A percentile compares a stretch with the other conserved stretches of the same genome.
Evolutionary conservation across 2,888 invertebrate species (phyloP).

Genomic region (Crocallis elinguaria): DNA sequence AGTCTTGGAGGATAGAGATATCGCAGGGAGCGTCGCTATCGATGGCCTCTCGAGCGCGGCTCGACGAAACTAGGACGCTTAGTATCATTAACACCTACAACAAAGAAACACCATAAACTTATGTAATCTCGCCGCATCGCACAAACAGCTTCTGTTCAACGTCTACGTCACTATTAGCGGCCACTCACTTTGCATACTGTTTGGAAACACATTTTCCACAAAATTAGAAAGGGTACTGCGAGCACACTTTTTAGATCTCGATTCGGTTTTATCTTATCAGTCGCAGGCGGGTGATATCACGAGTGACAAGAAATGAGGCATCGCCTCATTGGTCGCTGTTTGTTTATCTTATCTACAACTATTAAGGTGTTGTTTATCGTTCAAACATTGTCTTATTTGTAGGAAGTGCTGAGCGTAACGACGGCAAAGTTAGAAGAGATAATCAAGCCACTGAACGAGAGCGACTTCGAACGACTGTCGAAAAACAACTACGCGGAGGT

Average conservation of each 20-base stretch:
- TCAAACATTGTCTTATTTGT: slow-evolving; percentile 68
- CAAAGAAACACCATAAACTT: slow-evolving; percentile 71
- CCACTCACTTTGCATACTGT: slow-evolving; percentile 68
- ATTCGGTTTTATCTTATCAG: slow-evolving; percentile 76
- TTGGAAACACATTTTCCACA: slow-evolving; percentile 71
- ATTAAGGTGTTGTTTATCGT: slow-evolving; percentile 55
- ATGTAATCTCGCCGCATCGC: slow-evolving; percentile 50
- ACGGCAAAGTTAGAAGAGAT: slow-evolving; percentile 85
- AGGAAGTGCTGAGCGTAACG: slow-evolving; percentile 86
- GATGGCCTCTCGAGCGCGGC: slow-evolving; percentile 52
- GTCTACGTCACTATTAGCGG: slow-evolving; percentile 40
- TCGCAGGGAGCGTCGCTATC: slow-evolving; percentile 61
- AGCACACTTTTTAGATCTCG: slow-evolving; percentile 63
- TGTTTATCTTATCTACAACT: slow-evolving; percentile 69
- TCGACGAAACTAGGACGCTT: slow-evolving; percentile 66
- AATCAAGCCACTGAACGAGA: slow-evolving; percentile 76
- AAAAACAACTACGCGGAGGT: slow-evolving; percentile 74
- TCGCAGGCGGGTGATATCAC: slow-evolving; percentile 68
- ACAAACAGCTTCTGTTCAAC: slow-evolving; percentile 41
- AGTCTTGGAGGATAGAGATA: slow-evolving; percentile 61
- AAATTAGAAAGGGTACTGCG: slow-evolving; percentile 68
- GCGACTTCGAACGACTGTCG: slow-evolving; percentile 61
- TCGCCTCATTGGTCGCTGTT: slow-evolving; percentile 73
- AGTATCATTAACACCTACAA: slow-evolving; percentile 79
- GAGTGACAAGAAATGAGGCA: slow-evolving; percentile 63